Percentiles rank a stretch among this genome's conserved stretches.
Evolutionary conservation across 2,888 invertebrate species (phyloP).

Genomic region (Drosophila incognita): DNA sequence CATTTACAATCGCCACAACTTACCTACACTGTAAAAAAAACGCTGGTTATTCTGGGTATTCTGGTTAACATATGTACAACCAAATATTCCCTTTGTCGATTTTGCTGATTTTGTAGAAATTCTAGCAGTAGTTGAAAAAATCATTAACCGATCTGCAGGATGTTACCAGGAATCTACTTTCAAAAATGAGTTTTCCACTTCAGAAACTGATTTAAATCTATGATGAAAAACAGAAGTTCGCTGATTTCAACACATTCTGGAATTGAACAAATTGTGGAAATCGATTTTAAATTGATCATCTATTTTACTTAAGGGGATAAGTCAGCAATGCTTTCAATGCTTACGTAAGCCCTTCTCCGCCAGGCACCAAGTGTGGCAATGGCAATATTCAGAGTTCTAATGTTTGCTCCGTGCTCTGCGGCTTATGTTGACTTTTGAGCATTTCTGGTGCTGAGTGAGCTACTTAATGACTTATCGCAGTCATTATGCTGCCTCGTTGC

Average conservation of each 20-base stretch:
- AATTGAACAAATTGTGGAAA: background rate
- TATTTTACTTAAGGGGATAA: background rate
- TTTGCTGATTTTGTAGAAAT: background rate
- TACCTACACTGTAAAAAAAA: background rate
- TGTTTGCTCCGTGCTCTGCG: background rate
- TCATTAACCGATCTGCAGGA: background rate
- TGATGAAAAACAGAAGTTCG: background rate
- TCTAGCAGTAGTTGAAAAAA: background rate
- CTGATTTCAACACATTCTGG: background rate
- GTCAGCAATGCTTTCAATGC: background rate
- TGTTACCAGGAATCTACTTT: background rate
- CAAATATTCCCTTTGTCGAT: background rate
- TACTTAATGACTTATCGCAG: constrained; percentile 74
- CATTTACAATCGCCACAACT: background rate
- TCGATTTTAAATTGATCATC: background rate
- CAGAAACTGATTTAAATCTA: background rate
- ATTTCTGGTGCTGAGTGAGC: constrained; percentile 57
- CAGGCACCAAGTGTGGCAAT: background rate
- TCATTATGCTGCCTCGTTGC: constrained; percentile 66
- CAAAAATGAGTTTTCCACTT: background rate
- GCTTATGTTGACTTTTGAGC: constrained; percentile 48
- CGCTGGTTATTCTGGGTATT: background rate
- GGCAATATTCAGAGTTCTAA: background rate
- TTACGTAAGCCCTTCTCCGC: background rate
- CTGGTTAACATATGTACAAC: background rate